Evolutionary conservation across 2,888 invertebrate genomes (phyloP).

Genomic region (Cabera pusaria): DNA sequence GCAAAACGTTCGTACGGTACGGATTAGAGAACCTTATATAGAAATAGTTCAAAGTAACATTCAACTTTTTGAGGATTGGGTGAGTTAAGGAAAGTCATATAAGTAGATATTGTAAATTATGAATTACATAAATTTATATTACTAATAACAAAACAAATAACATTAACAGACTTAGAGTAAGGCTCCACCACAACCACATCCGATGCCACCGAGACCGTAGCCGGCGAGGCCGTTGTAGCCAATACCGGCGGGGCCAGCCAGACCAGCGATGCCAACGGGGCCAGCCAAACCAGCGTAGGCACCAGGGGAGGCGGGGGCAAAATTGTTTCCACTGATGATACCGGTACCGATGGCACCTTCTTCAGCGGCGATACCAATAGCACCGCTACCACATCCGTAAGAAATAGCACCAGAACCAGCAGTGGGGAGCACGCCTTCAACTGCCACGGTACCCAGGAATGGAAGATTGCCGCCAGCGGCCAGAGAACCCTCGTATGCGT

Average conservation of each 20-base stretch:
- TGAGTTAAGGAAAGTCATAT: no score
- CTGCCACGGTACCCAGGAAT: constrained; percentile 49
- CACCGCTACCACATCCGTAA: constrained; percentile 50
- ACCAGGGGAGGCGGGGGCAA: constrained; percentile 25
- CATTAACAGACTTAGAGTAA: constrained; percentile 11
- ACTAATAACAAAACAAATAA: constrained; percentile 7
- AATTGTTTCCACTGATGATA: constrained; percentile 17
- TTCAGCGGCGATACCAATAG: constrained; percentile 38
- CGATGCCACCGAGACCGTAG: constrained; percentile 11
- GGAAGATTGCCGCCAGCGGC: constrained; percentile 51
- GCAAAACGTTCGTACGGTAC: no score
- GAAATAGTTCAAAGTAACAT: no score
- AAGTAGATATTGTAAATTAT: no score
- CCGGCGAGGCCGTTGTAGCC: background rate
- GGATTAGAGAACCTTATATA: no score
- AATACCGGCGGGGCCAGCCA: constrained; percentile 1
- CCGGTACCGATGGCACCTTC: constrained; percentile 28
- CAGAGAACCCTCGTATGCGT: constrained; percentile 49
- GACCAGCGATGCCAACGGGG: constrained; percentile 9
- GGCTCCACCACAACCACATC: constrained; percentile 22
- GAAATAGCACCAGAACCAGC: constrained; percentile 46
- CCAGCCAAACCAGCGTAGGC: constrained; percentile 12
- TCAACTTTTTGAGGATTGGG: no score
- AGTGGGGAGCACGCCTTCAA: constrained; percentile 50
- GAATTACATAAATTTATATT: no score